phyloP scores from a whole-genome alignment of 2,888 invertebrate genomes.

The Abrostola triplasia region DNA sequence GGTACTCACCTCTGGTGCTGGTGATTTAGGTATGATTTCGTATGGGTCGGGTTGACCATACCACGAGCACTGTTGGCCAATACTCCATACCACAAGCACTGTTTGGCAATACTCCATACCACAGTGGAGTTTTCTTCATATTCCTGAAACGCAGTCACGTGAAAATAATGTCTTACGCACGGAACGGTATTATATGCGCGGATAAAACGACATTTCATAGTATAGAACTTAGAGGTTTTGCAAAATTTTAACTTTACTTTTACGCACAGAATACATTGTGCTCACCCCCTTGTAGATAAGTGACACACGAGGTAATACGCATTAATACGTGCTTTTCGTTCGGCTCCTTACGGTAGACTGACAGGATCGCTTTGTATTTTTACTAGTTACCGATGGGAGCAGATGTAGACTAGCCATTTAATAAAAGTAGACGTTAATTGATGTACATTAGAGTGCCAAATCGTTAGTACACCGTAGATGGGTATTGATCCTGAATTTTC shows the following conservation, averaged over 20 bases:
- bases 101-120: conserved; percentile 97
- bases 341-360: too few relatives aligned
- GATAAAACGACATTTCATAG: too few relatives aligned
- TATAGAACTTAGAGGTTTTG: too few relatives aligned
- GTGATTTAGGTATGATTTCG: conserved; percentile 93
- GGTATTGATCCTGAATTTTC: too few relatives aligned
- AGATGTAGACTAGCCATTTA: conserved; percentile 3
- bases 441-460: too few relatives aligned
- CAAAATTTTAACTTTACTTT: too few relatives aligned
- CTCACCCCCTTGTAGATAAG: too few relatives aligned
- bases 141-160: conserved; percentile 61
- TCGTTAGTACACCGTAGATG: too few relatives aligned
- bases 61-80: conserved; percentile 98
- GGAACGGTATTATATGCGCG: background rate
- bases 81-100: too few relatives aligned
- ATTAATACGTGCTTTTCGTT: too few relatives aligned
- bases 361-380: background rate
- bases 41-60: conserved; percentile 95
- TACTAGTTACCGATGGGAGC: background rate
- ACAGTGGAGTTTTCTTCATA: conserved; percentile 90
- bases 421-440: background rate
- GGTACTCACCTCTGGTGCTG: conserved; percentile 69
- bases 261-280: too few relatives aligned
- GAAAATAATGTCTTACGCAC: background rate
- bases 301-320: too few relatives aligned